Base-by-base conservation (phyloP, 2,113 vertebrate species). In the Prinia subflava region DNA sequence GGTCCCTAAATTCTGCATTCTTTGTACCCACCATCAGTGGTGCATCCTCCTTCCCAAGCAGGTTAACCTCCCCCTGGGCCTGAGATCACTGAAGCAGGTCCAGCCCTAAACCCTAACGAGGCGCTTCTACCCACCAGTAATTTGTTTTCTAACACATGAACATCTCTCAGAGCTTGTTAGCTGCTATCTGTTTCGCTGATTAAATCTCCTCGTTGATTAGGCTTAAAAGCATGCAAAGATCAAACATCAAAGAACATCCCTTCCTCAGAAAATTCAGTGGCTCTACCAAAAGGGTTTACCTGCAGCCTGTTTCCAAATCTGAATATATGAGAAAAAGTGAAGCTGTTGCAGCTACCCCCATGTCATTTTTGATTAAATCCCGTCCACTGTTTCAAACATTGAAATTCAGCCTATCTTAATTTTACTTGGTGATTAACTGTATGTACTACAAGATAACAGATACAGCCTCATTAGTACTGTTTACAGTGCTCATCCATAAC, bases 371-470 rank as follows among this genome's bases (percentile, higher is more conserved):
- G 20, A 96, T 96, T 96, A 92, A 87, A 97, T 97, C 74, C 91
- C 47, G 33, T 90, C 57, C 81, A 83, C 93, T 82, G 62, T 96
- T 96, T 95, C 92, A 93, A 96, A 89, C 77, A 74, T 52, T 89
- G 18, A 95, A 97, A 96, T 96, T 78, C 96, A 97, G 63, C 62
- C 57, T 80, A 59, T 56, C 68, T 96, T 97, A 93, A 95, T 96
- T 97, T 96, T 95, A 76, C 63, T 95, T 85, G 42, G 73, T 80
- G 33, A 92, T 92, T 92, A 94, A 93, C 90, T 89, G 47, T 80
- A 74, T 68, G 60, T 90, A 67, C 90, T 79, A 77, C 82, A 87
- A 94, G 79, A 68, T 69, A 96, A 94, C 80, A 97, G 88, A 74
- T 55, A 39, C 62, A 91, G 65, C 84, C 64, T 78, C 79, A 78